Evolutionary conservation across 2,797 vertebrate species (phyloP).

Genomic region (Buphagus erythrorhynchus): DNA sequence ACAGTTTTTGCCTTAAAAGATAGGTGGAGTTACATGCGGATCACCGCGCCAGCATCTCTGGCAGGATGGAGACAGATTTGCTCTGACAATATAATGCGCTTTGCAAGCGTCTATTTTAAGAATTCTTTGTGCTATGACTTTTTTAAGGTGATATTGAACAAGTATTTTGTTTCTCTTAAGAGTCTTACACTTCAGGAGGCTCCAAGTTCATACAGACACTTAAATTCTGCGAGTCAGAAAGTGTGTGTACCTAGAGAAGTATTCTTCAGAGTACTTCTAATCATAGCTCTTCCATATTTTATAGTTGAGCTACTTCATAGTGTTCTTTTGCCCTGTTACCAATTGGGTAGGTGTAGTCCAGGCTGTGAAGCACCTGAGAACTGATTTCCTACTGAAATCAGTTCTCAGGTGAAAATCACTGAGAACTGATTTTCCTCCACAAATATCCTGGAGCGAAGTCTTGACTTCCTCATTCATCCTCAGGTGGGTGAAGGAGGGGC

Average conservation of each 20-base stretch:
- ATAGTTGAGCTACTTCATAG: neutral
- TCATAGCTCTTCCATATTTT: neutral
- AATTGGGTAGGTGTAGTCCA: neutral
- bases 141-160: neutral
- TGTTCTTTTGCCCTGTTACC: neutral
- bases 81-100: slow-evolving; percentile 50
- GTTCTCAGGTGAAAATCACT: too few species aligned
- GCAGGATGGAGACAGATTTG: slow-evolving; percentile 22
- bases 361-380: neutral
- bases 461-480: neutral
- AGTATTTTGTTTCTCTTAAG: slow-evolving; percentile 19
- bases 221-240: neutral
- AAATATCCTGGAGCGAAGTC: neutral
- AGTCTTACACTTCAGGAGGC: neutral
- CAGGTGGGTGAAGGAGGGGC: neutral
- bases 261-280: neutral
- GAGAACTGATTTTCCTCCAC: neutral
- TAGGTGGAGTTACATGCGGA: slow-evolving; percentile 2
- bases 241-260: rapidly evolving
- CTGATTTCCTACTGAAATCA: too few species aligned
- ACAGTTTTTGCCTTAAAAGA: slow-evolving; percentile 26
- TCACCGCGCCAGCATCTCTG: slow-evolving; percentile 22
- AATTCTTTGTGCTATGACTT: slow-evolving; percentile 10
- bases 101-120: slow-evolving; percentile 62
- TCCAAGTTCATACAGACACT: neutral